Evolutionary conservation across 2,113 vertebrate genomes (phyloP), one percentile per base, ranked within the genome.

Genomic region (Oxyura jamaicensis): DNA sequence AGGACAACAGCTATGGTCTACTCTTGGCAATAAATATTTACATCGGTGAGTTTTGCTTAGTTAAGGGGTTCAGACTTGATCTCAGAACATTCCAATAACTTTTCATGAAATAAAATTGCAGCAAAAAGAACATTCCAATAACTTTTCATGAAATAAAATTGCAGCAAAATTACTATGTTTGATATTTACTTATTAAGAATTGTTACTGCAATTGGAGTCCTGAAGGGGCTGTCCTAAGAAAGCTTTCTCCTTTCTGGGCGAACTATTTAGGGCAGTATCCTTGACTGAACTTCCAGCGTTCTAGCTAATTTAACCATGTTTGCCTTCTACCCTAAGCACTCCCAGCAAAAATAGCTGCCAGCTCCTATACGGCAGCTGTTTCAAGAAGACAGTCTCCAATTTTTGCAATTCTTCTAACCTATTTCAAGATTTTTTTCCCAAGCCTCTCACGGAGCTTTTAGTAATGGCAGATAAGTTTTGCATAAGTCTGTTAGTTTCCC

Each of bases 181-280:
- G 31, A 63, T 79, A 88, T 73, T 75, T 73, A 66, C 66, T 93
- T 83, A 89, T 91, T 73, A 91, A 66, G 95, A 93, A 72, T 44
- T 73, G 11, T 67, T 86, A 83, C 35, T 90, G 65, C 66, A 81
- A 12, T 28, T 53, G 75, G 88, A 95, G 79, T 96, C 94, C 71
- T 94, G 74, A 83, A 86, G 91, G 60, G 73, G 73, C 83, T 93
- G 78, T 93, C 80, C 72, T 81, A 91, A 81, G 67, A 93, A 89
- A 87, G 71, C 36, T 88, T 74, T 66, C 55, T 86, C 88, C 90
- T 91, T 93, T 86, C 88, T 84, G 86, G 86, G 58, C 79, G 79
- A 87, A 91, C 91, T 96, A 93, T 92, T 97, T 95, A 83, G 92
- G 91, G 90, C 91, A 78, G 65, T 93, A 92, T 95, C 95, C 96